phyloP scores from a whole-genome alignment of 2,888 invertebrate species.

The Koerneria pararmatus region DNA sequence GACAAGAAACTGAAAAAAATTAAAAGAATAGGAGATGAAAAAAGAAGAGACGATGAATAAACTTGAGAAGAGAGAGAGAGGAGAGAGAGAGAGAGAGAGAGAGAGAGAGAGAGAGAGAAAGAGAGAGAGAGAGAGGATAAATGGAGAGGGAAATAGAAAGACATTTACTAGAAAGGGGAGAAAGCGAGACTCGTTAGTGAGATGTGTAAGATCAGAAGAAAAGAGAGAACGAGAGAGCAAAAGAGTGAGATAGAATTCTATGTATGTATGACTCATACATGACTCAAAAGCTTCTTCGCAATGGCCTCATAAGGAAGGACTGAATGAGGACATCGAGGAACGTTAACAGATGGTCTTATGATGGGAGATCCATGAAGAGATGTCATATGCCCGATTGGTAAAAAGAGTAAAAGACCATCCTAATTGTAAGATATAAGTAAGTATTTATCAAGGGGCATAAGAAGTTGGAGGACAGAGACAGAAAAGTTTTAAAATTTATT shows the following conservation, averaged over 20 bases:
- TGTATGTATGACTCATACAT: slow-evolving; percentile 1
- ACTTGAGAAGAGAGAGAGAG: neutral
- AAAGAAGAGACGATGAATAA: slow-evolving; percentile 7
- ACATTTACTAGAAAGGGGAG: no score
- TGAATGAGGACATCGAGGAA: no score
- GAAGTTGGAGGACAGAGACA: slow-evolving; percentile 14
- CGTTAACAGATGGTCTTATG: no score
- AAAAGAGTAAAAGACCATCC: no score
- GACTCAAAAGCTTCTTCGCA: slow-evolving; percentile 8
- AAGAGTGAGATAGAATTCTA: slow-evolving; percentile 10
- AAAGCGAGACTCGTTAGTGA: no score
- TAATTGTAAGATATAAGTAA: no score
- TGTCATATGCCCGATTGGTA: no score
- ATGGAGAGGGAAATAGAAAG: no score
- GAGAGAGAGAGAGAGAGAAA: neutral
- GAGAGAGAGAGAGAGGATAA: slow-evolving; percentile 3
- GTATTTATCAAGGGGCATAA: neutral
- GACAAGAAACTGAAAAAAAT: slow-evolving; percentile 26
- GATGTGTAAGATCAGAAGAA: neutral
- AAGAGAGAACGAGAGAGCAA: slow-evolving; percentile 4
- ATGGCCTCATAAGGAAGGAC: no score
- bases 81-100: neutral
- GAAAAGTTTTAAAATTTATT: neutral
- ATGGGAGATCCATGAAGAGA: no score
- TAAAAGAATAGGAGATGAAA: slow-evolving; percentile 10